Evolutionary conservation across 2,888 invertebrate species (phyloP).

Genomic region (Nineta flava): DNA sequence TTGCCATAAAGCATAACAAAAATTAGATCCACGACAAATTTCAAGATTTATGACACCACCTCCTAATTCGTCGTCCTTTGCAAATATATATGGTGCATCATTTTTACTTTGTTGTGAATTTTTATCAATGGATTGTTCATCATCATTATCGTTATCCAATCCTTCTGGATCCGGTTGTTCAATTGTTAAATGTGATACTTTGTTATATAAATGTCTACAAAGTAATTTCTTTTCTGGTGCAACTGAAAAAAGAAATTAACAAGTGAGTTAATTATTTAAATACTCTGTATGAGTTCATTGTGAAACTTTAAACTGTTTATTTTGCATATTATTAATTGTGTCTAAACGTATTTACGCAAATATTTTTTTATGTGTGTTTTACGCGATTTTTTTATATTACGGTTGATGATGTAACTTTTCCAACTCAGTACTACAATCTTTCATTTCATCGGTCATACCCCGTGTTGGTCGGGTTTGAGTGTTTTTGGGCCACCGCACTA

Average conservation of each 20-base stretch:
- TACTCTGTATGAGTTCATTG: no score
- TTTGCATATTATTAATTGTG: background rate
- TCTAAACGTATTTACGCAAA: background rate
- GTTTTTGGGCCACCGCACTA: no score
- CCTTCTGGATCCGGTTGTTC: slow-evolving; percentile 7
- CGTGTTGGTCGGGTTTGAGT: no score
- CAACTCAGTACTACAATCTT: no score
- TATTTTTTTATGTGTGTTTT: background rate
- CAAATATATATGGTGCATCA: background rate
- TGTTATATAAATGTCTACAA: slow-evolving; percentile 14
- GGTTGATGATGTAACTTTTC: no score
- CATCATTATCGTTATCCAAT: slow-evolving; percentile 9
- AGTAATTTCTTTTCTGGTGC: slow-evolving; percentile 3
- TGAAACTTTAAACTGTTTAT: no score
- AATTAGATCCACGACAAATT: slow-evolving; percentile 33
- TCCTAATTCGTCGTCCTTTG: slow-evolving; percentile 16
- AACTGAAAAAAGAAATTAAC: slow-evolving; percentile 5
- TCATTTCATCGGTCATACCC: no score
- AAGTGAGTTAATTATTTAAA: no score
- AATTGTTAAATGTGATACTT: slow-evolving; percentile 13
- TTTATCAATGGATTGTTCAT: slow-evolving; percentile 7
- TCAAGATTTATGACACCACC: slow-evolving; percentile 29
- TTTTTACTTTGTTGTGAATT: slow-evolving; percentile 12
- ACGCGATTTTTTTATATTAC: no score
- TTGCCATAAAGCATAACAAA: slow-evolving; percentile 58